Percentiles rank a stretch among this genome's conserved stretches.
Evolutionary conservation across 1,140 invertebrate species (phyloP).

Genomic region (Drosophila melanica): DNA sequence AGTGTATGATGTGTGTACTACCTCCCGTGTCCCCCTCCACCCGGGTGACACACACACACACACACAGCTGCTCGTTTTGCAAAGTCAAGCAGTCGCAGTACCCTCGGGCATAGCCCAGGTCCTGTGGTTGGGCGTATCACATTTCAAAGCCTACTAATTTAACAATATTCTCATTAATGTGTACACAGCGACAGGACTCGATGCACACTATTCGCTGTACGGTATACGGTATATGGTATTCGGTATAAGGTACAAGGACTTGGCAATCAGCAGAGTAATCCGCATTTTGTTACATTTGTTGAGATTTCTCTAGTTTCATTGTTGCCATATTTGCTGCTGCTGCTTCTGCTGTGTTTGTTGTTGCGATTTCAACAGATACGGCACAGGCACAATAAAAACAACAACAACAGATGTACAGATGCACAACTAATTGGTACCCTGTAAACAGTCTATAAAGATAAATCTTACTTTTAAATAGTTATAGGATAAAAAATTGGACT

Average conservation of each 20-base stretch:
- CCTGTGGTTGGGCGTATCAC: conserved; percentile 82
- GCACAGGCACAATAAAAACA: conserved; percentile 41
- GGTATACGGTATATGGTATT: conserved; percentile 4
- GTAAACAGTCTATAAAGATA: too few species aligned
- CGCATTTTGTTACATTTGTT: conserved; percentile 78
- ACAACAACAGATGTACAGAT: conserved; percentile 40
- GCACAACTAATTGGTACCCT: too few species aligned
- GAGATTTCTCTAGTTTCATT: conserved; percentile 23
- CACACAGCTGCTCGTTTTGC: conserved; percentile 65
- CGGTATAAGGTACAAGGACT: conserved; percentile 3
- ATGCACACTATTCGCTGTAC: conserved; percentile 5
- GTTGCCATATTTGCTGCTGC: conserved; percentile 16
- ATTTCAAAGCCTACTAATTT: conserved; percentile 84
- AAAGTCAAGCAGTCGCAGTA: conserved; percentile 62
- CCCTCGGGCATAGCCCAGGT: conserved; percentile 16
- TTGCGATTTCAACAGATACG: conserved; percentile 77
- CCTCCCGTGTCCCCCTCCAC: neutral
- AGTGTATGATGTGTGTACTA: neutral
- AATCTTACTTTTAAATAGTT: too few species aligned
- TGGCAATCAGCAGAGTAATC: conserved; percentile 57
- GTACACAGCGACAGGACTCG: conserved; percentile 55
- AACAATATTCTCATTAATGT: conserved; percentile 84
- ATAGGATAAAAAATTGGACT: too few species aligned
- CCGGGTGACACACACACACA: conserved; percentile 8
- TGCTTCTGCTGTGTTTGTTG: conserved; percentile 60